Conservation (phyloP, 2,797 vertebrate genomes). For the Bradypodion pumilum region DNA sequence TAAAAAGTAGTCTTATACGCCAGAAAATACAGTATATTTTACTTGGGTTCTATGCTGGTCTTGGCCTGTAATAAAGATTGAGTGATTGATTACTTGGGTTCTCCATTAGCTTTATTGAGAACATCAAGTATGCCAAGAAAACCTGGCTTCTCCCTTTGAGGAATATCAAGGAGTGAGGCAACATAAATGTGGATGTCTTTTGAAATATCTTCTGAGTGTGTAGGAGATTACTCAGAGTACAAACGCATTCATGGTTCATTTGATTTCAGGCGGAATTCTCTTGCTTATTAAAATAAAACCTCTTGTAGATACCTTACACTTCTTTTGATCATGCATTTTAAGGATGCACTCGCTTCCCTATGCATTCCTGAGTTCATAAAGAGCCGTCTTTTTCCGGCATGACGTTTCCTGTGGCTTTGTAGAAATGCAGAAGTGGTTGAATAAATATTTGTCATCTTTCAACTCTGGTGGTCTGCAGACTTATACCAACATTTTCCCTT, state of each 20-base stretch:
- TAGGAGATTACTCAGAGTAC: neutral
- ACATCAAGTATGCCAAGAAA: neutral
- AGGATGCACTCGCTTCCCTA: constrained; percentile 10
- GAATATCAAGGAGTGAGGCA: neutral
- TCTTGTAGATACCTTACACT: constrained; percentile 27
- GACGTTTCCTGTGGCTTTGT: constrained; percentile 16
- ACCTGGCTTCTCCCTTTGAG: neutral
- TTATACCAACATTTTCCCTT: neutral
- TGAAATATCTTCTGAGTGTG: neutral
- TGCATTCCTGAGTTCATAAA: constrained; percentile 37
- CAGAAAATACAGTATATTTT: no score
- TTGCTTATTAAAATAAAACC: constrained; percentile 28
- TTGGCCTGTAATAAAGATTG: no score
- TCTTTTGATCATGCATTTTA: constrained; percentile 39
- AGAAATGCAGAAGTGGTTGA: constrained; percentile 25
- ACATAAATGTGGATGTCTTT: neutral
- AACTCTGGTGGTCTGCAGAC: neutral
- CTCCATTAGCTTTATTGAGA: neutral
- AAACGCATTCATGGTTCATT: neutral
- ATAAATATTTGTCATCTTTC: constrained; percentile 40
- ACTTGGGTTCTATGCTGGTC: neutral
- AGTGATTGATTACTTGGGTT: neutral
- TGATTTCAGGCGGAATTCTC: neutral
- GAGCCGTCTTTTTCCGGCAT: constrained; percentile 17
- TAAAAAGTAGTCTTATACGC: no score